Evolutionary conservation across 1,140 invertebrate species (phyloP).

Genomic region (Danaus melanippus): DNA sequence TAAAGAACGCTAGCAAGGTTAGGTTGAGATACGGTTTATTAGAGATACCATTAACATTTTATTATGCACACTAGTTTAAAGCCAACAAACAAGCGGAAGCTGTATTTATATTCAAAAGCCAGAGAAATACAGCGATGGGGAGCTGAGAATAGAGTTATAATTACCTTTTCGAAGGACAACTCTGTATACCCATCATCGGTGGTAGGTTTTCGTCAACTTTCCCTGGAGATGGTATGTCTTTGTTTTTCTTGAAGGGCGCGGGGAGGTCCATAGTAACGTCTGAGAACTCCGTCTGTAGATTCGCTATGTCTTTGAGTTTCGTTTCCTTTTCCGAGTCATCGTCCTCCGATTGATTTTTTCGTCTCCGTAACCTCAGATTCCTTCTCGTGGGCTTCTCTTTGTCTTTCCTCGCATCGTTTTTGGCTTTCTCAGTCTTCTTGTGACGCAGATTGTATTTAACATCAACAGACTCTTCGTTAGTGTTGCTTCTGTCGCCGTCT

Average conservation of each 20-base stretch:
- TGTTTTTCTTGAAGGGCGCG: slow-evolving; percentile 27
- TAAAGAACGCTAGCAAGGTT: too few species aligned
- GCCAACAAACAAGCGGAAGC: too few species aligned
- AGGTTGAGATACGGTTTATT: too few species aligned
- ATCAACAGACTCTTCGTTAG: slow-evolving; percentile 19
- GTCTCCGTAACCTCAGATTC: slow-evolving; percentile 33
- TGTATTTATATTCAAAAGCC: too few species aligned
- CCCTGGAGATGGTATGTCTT: slow-evolving; percentile 49
- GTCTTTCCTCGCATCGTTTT: slow-evolving; percentile 15
- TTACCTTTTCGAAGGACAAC: slow-evolving; percentile 64
- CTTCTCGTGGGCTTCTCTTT: slow-evolving; percentile 26
- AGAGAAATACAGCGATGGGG: too few species aligned
- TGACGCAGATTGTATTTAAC: slow-evolving; percentile 46
- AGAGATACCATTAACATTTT: too few species aligned
- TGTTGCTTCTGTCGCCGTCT: slow-evolving; percentile 1
- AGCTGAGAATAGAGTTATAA: background rate
- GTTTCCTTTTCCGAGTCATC: slow-evolving; percentile 22
- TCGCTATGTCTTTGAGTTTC: slow-evolving; percentile 52
- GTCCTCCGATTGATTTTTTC: slow-evolving; percentile 30
- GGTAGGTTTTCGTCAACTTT: slow-evolving; percentile 45
- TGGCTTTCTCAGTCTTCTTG: slow-evolving; percentile 26
- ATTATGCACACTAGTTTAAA: too few species aligned
- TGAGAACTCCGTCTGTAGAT: slow-evolving; percentile 48
- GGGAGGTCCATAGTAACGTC: slow-evolving; percentile 51
- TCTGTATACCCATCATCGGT: slow-evolving; percentile 37